Percentiles rank a stretch among this genome's conserved stretches.
Conservation (phyloP, 2,113 vertebrate genomes). For the Pheucticus melanocephalus region DNA sequence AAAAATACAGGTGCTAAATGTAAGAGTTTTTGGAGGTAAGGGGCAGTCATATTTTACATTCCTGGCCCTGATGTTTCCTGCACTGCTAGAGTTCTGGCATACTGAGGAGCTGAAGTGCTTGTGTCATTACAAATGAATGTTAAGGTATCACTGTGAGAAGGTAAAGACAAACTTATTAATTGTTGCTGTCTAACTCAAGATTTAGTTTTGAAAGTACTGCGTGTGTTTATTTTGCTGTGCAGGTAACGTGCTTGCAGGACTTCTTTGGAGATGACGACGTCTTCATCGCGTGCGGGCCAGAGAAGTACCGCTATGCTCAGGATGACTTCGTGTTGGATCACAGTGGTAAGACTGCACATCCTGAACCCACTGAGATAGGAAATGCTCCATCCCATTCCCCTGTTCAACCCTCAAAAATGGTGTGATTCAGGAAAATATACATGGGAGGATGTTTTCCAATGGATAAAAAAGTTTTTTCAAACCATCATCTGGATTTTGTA, state of each 20-base stretch:
- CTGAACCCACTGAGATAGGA: not conserved
- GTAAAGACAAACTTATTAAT: not conserved
- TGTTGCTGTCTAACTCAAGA: not conserved
- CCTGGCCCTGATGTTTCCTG: not conserved
- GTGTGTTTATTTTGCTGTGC: constrained; percentile 11
- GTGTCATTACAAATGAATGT: not conserved
- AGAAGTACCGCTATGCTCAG: constrained; percentile 94
- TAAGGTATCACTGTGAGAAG: not conserved
- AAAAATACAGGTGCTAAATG: not conserved
- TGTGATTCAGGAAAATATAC: not conserved
- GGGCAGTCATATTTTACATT: not conserved
- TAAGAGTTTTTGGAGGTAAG: not conserved
- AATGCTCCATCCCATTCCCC: fast-evolving
- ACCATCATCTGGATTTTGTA: not conserved
- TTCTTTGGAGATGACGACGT: constrained; percentile 98
- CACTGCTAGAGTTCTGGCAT: not conserved
- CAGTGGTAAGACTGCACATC: constrained; percentile 85
- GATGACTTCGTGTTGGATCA: constrained; percentile 98
- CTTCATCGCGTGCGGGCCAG: constrained; percentile 95
- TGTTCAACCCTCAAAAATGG: not conserved
- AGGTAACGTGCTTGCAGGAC: constrained; percentile 94
- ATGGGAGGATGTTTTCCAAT: not conserved
- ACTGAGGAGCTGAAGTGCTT: not conserved
- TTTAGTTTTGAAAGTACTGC: not conserved
- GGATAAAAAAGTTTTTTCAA: not conserved